Percentiles rank a stretch among this genome's conserved stretches.
These are phyloP conservation scores for Pteronura brasiliensis DNA, from an alignment of 2,113 vertebrate genomes.

Conservation along the genomic window DNA sequence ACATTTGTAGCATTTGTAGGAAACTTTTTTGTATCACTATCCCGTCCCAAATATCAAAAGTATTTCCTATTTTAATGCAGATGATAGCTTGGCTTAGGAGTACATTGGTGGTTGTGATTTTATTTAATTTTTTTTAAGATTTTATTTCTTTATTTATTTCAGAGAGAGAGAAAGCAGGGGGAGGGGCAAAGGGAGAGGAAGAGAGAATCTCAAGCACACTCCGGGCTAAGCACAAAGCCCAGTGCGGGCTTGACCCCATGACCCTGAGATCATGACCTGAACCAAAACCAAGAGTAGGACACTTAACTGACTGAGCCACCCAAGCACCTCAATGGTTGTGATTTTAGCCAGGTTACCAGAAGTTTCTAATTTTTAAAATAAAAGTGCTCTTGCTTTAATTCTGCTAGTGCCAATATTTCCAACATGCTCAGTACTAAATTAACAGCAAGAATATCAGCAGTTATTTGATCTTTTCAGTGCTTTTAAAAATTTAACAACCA, in stretches of 20 bases:
- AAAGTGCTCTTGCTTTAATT: neutral
- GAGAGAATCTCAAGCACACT: neutral
- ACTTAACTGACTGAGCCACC: neutral
- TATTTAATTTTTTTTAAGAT: neutral
- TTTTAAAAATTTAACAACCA: neutral
- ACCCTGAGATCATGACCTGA: neutral
- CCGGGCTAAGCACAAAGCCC: neutral
- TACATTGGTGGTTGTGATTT: neutral
- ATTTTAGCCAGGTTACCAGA: neutral
- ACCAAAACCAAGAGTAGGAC: neutral
- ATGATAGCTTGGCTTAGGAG: neutral
- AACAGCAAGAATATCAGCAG: neutral
- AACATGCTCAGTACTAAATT: neutral
- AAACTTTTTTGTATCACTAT: neutral
- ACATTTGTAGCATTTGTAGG: neutral
- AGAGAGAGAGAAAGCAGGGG: neutral
- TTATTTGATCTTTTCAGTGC: neutral
- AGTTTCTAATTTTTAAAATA: neutral
- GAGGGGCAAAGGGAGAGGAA: neutral
- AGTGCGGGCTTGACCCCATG: neutral
- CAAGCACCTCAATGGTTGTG: neutral
- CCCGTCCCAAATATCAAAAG: neutral
- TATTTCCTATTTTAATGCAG: neutral
- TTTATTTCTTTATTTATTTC: neutral
- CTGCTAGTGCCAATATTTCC: neutral